Percentiles rank a stretch among this genome's conserved stretches.
These are phyloP conservation scores for Planiliza haematocheilus DNA, from an alignment of 2,113 vertebrate species.

Conservation along the genomic window DNA sequence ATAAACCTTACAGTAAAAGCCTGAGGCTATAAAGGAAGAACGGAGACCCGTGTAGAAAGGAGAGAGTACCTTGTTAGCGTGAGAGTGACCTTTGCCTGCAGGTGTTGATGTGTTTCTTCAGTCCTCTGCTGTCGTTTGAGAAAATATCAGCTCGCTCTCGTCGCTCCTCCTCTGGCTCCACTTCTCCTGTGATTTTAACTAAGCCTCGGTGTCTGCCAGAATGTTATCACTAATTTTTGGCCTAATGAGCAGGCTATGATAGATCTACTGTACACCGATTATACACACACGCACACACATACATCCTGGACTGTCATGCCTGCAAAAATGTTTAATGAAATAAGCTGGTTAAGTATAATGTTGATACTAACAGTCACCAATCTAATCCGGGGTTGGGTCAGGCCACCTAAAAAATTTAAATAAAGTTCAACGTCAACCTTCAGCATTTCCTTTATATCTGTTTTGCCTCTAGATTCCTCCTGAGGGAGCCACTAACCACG, in stretches of 20 bases:
- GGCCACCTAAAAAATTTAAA: too few species aligned
- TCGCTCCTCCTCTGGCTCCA: conserved; percentile 39
- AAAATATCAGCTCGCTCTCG: conserved; percentile 56
- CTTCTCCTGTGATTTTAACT: conserved; percentile 59
- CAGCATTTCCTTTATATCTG: too few species aligned
- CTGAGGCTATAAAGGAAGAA: conserved; percentile 10
- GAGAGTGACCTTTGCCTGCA: conserved; percentile 76
- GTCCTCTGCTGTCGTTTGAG: conserved; percentile 39
- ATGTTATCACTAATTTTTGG: conserved; percentile 55
- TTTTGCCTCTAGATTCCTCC: too few species aligned
- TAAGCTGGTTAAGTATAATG: neutral
- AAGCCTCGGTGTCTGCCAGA: conserved; percentile 56
- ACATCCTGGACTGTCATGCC: neutral
- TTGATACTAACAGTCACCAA: neutral
- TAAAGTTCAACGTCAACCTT: too few species aligned
- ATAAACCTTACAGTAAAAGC: conserved; percentile 23
- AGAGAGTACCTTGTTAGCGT: conserved; percentile 38
- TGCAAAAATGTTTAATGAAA: too few species aligned
- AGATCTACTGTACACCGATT: conserved; percentile 56
- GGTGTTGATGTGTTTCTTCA: conserved; percentile 69
- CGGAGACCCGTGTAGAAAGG: conserved; percentile 38
- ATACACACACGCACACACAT: neutral
- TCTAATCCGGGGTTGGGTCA: neutral
- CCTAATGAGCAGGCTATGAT: conserved; percentile 78
- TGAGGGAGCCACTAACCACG: too few species aligned